Conservation (phyloP, 2,797 vertebrate species). For the Acrossocheilus fasciatus region DNA sequence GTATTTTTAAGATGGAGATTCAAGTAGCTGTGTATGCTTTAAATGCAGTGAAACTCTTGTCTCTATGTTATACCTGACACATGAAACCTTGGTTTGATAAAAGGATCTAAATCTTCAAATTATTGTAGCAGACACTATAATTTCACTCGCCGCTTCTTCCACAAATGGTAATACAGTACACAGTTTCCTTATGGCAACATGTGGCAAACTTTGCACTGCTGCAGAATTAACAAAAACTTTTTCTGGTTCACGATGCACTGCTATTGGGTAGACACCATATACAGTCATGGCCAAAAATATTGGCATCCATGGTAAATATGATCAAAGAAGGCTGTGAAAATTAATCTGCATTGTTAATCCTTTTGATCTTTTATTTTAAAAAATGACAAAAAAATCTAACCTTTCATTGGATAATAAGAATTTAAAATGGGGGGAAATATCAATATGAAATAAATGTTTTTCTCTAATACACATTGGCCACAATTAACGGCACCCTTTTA, state of each 20-base stretch:
- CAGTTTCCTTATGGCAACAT: slow-evolving; percentile 53
- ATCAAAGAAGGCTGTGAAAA: no score
- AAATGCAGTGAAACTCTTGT: neutral
- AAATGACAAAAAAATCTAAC: no score
- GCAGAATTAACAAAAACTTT: neutral
- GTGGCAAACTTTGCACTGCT: slow-evolving; percentile 34
- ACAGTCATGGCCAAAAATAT: no score
- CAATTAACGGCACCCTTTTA: no score
- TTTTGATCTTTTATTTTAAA: no score
- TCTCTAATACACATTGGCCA: no score
- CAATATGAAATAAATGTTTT: no score
- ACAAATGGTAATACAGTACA: slow-evolving; percentile 30
- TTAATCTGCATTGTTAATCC: no score
- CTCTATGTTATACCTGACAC: neutral
- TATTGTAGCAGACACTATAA: neutral
- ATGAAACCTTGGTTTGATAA: neutral
- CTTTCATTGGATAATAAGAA: no score
- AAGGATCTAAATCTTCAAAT: neutral
- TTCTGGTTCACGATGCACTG: neutral
- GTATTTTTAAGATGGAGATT: neutral
- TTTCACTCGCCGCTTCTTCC: slow-evolving; percentile 10
- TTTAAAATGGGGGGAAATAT: no score
- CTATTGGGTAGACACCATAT: neutral
- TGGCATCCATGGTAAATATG: no score
- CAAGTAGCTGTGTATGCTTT: neutral